Base-by-base conservation (phyloP, 2,888 invertebrate species). In the Hofmannophila pseudospretella region DNA sequence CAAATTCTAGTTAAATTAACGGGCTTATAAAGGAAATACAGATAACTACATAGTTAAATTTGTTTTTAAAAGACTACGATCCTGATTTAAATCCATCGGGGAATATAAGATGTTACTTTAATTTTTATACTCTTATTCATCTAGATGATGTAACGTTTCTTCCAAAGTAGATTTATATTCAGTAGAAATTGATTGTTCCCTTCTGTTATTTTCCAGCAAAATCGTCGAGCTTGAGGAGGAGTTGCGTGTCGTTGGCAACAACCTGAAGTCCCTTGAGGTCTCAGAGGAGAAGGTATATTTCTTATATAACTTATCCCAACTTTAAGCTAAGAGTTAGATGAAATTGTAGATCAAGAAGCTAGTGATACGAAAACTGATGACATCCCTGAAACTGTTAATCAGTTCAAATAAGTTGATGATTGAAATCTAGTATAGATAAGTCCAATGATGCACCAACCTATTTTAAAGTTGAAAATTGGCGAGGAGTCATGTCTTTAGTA, bases 151-250 rank as follows among this genome's bases (percentile, higher is more conserved):
- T 23, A n/a, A n/a, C n/a, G n/a, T 3, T 23, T 23, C 4, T 3
- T 23, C 7, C 23, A 23, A 16, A 16, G n/a, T 5, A 16, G 16
- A 5, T 16, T 16, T 16, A 16, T 5, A 4, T 36, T 58, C 67
- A 67, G 74, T 69, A 55, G 57, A 66, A 74, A 59, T 80, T 82
- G 68, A 81, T 72, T 66, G 59, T 51, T 41, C 42, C 39, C 52
- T 58, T 61, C 45, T 49, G 14, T 41, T 49, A 46, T 58, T 65
- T 78, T 79, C 37, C 91, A 96, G 96, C 89, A 99, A 99, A 94
- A 99, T 99, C 90, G 97, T 98, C 86, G 99, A 99, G 90, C 95
- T 99, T 90, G 99, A 99, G 88, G 99, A 99, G 87, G 99, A 99
- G 89, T 93, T 99, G 87, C 96, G 98, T 85, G 99, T 99, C 74